phyloP scores from a whole-genome alignment of 2,797 vertebrate species.

The Pagetopsis macropterus region DNA sequence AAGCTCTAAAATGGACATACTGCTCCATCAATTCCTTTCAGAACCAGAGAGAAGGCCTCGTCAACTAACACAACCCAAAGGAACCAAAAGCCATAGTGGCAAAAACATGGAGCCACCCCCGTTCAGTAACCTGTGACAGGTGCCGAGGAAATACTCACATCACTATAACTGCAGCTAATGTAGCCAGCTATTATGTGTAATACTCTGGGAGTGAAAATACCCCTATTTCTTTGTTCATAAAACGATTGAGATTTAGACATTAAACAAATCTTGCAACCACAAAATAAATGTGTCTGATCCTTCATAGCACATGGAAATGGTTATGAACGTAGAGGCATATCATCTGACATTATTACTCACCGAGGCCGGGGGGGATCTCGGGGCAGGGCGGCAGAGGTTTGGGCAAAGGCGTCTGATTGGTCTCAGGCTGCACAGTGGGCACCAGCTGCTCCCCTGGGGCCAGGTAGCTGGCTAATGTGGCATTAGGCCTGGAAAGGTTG shows the following conservation, averaged over 20 bases:
- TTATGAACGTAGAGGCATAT: not conserved
- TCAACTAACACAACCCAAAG: not conserved
- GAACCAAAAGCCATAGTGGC: too few species aligned
- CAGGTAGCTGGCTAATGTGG: conserved; percentile 87
- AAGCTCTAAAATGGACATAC: not conserved
- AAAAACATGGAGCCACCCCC: not conserved
- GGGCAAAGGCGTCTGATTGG: conserved; percentile 83
- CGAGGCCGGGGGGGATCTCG: conserved; percentile 91
- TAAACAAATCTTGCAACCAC: not conserved
- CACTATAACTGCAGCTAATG: not conserved
- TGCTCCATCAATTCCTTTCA: not conserved
- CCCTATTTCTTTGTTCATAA: not conserved
- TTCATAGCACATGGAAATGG: not conserved
- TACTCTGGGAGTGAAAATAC: not conserved
- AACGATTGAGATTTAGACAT: not conserved
- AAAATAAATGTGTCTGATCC: not conserved
- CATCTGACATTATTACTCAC: conserved; percentile 80
- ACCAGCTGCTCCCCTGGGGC: conserved; percentile 85
- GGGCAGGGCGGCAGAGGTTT: conserved; percentile 92
- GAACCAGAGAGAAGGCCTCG: not conserved
- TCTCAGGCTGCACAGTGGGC: conserved; percentile 83
- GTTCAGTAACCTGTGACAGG: not conserved
- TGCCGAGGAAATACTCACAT: too few species aligned
- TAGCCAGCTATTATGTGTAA: not conserved
- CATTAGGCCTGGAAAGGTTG: conserved; percentile 91